Base-by-base conservation (phyloP, 2,797 vertebrate genomes). In the Aulostomus chinensis region DNA sequence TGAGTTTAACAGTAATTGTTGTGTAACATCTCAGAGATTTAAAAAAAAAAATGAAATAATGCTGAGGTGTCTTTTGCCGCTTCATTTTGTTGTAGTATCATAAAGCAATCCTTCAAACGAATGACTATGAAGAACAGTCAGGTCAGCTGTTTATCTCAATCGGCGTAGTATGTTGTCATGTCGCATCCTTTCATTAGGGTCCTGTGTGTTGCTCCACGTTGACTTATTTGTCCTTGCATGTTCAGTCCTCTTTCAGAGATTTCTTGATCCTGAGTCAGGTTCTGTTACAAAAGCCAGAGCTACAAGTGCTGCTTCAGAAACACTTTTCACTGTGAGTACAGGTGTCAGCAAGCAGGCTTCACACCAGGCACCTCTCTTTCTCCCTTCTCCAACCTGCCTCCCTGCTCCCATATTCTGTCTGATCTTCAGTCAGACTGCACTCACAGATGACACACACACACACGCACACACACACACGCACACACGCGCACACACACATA, bases 351-450 rank as follows among this genome's bases (percentile, higher is more conserved):
- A 72, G 69, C 28, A 3, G 38, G 54, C 56, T 73, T 58, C 73
- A 57, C 63, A 63, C 15, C 28, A 68, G 49, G 60, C 54, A 25
- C 40, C n/a, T 66, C 67, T 60, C 65, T 57, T 51, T 40, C 73
- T 74, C 31, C 58, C 58, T 59, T 77, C 69, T 78, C 40, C 68
- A 52, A 51, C 77, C 76, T 78, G 66, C 74, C 78, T 63, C 55
- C 70, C 43, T 42, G 21, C 66, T 75, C 68, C 60, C 40, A 56
- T 47, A 76, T 75, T 77, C 60, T 36, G 65, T 74, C 65, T 77
- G 68, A 73, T 77, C 65, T 63, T 9, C 35, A 72, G 73, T 60
- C 7, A 35, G 63, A 49, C 45, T 61, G 21, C 58, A 15, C 53
- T 73, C 76, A 62, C 80, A 74, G 74, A 78, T 74, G 69, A n/a